Evolutionary conservation across 1,140 invertebrate species (phyloP), one percentile per base, ranked within the genome.

Genomic region (Orius insidiosus): DNA sequence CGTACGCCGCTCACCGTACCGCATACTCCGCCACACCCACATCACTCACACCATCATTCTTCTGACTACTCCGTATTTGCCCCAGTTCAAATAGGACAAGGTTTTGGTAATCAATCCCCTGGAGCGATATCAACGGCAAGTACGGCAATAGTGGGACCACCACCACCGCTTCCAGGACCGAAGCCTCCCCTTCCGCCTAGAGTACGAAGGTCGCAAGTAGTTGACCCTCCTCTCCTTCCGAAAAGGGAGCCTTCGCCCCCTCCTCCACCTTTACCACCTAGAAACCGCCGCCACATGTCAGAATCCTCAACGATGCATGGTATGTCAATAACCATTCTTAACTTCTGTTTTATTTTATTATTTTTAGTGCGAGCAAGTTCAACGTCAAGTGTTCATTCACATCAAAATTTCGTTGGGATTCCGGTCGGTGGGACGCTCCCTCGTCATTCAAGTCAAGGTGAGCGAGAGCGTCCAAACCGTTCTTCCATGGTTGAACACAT

Each of bases 161-260:
- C 59, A 4, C 58, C 62, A 9, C 60, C 62, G 1, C 62, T 60
- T 10, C 54, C 59, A 11, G 55, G 57, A 5, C 57, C 61, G 52
- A 59, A 67, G 13, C 70, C 66, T 40, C 66, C 67, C 10, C 60
- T 61, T 0, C 61, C 65, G 10, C 60, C 63, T 13, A 66, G 68
- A 38, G 43, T 36, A 7, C 56, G 70, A 40, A 67, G 69, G 50
- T 60, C 72, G 43, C 75, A 78, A 52, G 71, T 9, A 75, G 78
- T 49, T 62, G 59, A 13, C 58, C n/a, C 50, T 11, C 5, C 19
- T 11, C 36, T 47, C 5, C 36, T 38, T 30, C 36, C 36, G n/a
- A 10, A 24, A n/a, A 41, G 46, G 16, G 33, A 37, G 15, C 70
- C 66, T 42, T 68, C 67, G 5, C 63, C 65, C 24, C 63, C 67